Percentiles rank a stretch among this genome's conserved stretches.
Evolutionary conservation across 2,113 vertebrate genomes (phyloP).

Genomic region (Leucoraja erinaceus): DNA sequence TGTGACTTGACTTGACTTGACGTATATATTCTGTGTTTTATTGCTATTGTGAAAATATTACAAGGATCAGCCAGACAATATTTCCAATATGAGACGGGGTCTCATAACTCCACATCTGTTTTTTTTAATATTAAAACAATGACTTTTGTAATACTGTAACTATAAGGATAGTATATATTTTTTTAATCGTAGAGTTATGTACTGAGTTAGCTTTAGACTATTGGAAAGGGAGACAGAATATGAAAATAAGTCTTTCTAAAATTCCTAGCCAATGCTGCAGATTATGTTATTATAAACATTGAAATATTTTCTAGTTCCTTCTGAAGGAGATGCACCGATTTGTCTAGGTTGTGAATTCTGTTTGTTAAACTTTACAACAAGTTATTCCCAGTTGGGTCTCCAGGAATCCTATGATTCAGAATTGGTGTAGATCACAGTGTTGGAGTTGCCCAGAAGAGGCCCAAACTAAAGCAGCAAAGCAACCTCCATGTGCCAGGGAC

Average conservation of each 20-base stretch:
- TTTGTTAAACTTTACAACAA: not conserved
- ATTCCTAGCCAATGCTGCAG: not conserved
- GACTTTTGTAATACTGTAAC: not conserved
- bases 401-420: not conserved
- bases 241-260: not conserved
- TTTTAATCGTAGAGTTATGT: not conserved
- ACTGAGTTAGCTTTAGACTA: not conserved
- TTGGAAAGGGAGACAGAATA: not conserved
- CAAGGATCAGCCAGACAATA: no score
- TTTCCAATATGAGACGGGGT: no score
- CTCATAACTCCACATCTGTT: no score
- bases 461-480: not conserved
- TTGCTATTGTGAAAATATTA: no score
- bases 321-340: not conserved
- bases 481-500: not conserved
- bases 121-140: no score
- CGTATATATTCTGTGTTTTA: no score
- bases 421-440: not conserved
- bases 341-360: not conserved
- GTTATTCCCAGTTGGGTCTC: not conserved
- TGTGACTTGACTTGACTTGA: no score
- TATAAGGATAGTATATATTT: not conserved
- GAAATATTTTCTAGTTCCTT: not conserved
- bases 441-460: not conserved
- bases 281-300: constrained; percentile 16